Conservation (phyloP, 2,888 invertebrate species). For the Eucera pruinosa region DNA sequence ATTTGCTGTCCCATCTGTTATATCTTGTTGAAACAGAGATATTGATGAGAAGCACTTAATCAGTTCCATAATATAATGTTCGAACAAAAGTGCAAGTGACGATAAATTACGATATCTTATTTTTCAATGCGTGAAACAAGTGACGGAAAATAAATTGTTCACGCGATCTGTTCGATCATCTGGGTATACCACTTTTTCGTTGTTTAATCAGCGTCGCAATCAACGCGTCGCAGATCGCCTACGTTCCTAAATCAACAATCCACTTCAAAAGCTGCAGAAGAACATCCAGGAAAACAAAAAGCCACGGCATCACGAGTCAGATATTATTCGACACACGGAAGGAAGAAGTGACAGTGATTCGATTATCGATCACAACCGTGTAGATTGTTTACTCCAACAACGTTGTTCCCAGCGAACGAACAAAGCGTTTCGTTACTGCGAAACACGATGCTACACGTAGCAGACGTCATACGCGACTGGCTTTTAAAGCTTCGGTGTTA, state of each 20-base stretch:
- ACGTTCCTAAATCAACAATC: constrained; percentile 14
- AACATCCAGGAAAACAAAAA: constrained; percentile 11
- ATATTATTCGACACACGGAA: neutral
- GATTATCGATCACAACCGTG: constrained; percentile 19
- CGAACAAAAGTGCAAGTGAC: too few species aligned
- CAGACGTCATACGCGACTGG: neutral
- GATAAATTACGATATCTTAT: too few species aligned
- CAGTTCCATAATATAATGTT: too few species aligned
- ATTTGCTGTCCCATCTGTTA: too few species aligned
- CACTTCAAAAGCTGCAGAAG: neutral
- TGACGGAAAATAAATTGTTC: neutral
- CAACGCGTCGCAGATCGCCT: neutral
- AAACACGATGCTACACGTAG: constrained; percentile 21
- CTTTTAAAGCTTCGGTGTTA: neutral
- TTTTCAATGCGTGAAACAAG: too few species aligned
- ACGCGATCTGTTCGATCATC: too few species aligned
- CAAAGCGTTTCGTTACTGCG: neutral
- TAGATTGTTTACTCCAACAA: constrained; percentile 31
- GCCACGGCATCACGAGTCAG: neutral
- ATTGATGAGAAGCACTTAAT: too few species aligned
- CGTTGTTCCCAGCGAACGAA: neutral
- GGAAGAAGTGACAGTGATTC: constrained; percentile 27
- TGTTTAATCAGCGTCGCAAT: constrained; percentile 36
- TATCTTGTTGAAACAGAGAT: too few species aligned
- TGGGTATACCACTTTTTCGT: constrained; percentile 7